Percentiles rank a stretch among this genome's conserved stretches.
Evolutionary conservation across 2,888 invertebrate species (phyloP).

Genomic region (Autographa pulchrina): DNA sequence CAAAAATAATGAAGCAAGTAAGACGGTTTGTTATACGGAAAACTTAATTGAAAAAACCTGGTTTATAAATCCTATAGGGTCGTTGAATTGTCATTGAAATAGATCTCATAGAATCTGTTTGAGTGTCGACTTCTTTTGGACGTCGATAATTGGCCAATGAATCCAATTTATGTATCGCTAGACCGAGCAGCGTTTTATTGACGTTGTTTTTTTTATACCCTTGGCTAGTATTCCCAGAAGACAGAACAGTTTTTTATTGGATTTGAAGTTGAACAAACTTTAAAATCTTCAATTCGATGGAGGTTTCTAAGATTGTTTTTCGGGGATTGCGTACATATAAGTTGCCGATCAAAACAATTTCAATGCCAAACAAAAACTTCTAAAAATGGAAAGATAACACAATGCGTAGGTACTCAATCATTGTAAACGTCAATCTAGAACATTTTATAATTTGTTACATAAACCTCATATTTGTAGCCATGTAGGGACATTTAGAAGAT

Average conservation of each 20-base stretch:
- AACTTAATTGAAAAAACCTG: neutral
- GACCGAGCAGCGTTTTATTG: neutral
- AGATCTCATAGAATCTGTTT: neutral
- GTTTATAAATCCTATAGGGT: neutral
- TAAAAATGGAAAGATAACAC: slow-evolving; percentile 31
- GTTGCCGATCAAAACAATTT: slow-evolving; percentile 16
- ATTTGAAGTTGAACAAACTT: too few relatives aligned
- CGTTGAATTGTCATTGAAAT: neutral
- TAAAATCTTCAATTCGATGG: too few relatives aligned
- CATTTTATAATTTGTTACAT: slow-evolving; percentile 55
- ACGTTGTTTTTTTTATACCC: neutral
- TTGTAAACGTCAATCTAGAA: slow-evolving; percentile 29
- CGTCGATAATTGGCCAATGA: neutral
- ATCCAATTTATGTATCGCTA: slow-evolving; percentile 3
- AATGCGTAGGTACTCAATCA: slow-evolving; percentile 47
- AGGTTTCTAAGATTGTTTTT: neutral
- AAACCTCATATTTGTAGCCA: slow-evolving; percentile 25
- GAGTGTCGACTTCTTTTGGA: neutral
- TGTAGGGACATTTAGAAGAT: slow-evolving; percentile 21
- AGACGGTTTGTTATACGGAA: neutral
- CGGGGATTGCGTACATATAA: slow-evolving; percentile 9
- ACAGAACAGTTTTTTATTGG: neutral
- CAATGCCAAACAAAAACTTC: slow-evolving; percentile 19
- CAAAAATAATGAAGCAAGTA: slow-evolving; percentile 2
- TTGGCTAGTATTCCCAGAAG: neutral